Evolutionary conservation across 2,888 invertebrate species (phyloP), one percentile per base, ranked within the genome.

Genomic region (Leucoptera coffeella): DNA sequence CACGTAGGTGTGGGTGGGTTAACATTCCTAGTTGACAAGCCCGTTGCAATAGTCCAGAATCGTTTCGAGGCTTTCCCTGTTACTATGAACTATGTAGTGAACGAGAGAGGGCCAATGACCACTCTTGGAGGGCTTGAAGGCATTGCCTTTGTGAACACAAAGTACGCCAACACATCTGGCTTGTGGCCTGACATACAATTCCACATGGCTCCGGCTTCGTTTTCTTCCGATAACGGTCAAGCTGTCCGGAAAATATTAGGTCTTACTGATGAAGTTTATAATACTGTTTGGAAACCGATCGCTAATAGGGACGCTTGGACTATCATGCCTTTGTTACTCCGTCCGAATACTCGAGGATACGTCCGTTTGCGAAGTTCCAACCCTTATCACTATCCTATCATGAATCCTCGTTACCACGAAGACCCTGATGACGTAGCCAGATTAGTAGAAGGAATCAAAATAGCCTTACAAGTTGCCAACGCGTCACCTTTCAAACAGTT

Each of bases 321-420:
- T 0, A 80, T 91, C 31, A 87, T 90, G 77, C 90, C 91, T 2
- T 57, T 90, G n/a, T 52, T 91, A 2, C 52, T 91, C 9, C 60
- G 90, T 9, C 91, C 91, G 0, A 77, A 78, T 36, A 88, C 89
- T 0, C 60, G 87, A 26, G 91, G 89, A 6, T 83, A 80, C 43
- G 79, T 91, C 0, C 73, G 80, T 33, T 57, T 96, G 12, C 74
- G 75, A 29, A 84, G 83, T 31, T 79, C 79, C 1, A 87, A 93
- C 57, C 95, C 96, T 0, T 85, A 85, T 38, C 82, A 88, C 26
- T 83, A 84, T 43, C 95, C 96, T 0, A 48, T 85, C 14, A 90
- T 97, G 50, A 81, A 96, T 52, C 89, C 96, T 2, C 91, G 94
- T 45, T 97, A 97, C 50, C 85, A 94, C 39, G 81, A 82, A 32